A percentile compares a stretch with the other conserved stretches of the same genome.
These are phyloP conservation scores for Macrobrachium rosenbergii DNA, from an alignment of 1,140 invertebrate species.

Conservation along the genomic window DNA sequence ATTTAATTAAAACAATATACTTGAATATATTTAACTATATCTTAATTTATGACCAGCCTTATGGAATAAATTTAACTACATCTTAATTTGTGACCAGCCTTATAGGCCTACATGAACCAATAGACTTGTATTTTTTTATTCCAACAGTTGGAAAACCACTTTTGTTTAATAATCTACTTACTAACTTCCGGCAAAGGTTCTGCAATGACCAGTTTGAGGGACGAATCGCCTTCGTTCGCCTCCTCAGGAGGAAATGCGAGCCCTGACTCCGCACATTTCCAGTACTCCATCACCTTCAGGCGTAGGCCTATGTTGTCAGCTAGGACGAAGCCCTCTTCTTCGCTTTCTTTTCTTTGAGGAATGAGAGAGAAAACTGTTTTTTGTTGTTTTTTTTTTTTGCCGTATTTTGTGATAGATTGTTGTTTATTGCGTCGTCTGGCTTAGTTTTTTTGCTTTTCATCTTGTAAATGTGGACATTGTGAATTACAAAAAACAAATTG, in stretches of 20 bases:
- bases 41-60: too few relatives aligned
- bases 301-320: constrained; percentile 69
- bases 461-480: too few relatives aligned
- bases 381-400: background rate
- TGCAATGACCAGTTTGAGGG: constrained; percentile 72
- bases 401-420: too few relatives aligned
- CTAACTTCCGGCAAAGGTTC: constrained; percentile 72
- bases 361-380: background rate
- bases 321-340: constrained; percentile 72
- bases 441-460: background rate
- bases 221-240: constrained; percentile 43
- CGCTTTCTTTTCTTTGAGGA: constrained; percentile 67
- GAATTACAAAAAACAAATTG: too few relatives aligned
- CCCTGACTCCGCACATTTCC: constrained; percentile 73
- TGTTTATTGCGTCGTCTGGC: background rate
- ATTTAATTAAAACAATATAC: too few relatives aligned
- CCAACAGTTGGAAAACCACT: too few relatives aligned
- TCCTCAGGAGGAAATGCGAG: constrained; percentile 54
- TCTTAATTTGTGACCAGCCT: too few relatives aligned
- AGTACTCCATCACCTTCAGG: constrained; percentile 74
- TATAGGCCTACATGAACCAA: too few relatives aligned
- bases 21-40: too few relatives aligned
- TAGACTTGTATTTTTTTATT: too few relatives aligned
- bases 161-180: background rate
- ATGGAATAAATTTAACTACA: too few relatives aligned